Conservation (phyloP, 2,113 vertebrate genomes). For the Thalassoma bifasciatum region DNA sequence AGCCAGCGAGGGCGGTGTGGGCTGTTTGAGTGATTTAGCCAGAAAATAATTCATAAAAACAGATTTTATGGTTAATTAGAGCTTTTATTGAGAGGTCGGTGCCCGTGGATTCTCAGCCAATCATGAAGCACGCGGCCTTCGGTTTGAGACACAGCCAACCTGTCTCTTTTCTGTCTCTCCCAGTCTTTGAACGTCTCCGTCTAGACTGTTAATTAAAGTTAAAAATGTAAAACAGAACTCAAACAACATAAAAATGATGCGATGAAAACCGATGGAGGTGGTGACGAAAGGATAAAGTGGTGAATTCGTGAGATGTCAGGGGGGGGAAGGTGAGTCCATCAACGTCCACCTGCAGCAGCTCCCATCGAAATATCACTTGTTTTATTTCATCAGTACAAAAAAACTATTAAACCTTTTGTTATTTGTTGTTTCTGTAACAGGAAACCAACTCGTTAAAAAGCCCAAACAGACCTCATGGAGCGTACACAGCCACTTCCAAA, state of each 20-base stretch:
- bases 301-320: no score
- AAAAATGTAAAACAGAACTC: slow-evolving; percentile 34
- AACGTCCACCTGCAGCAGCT: not conserved
- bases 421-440: not conserved
- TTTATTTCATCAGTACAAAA: not conserved
- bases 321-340: not conserved
- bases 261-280: slow-evolving; percentile 28
- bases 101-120: not conserved
- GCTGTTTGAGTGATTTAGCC: not conserved
- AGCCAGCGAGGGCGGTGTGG: slow-evolving; percentile 59
- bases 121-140: not conserved
- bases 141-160: not conserved
- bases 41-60: not conserved
- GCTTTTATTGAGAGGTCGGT: not conserved
- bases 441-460: not conserved
- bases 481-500: no score
- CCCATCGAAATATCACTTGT: not conserved
- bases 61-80: not conserved
- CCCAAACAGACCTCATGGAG: not conserved
- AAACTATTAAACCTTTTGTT: not conserved
- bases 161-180: slow-evolving; percentile 59
- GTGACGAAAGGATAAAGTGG: not conserved
- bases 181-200: slow-evolving; percentile 51
- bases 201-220: slow-evolving; percentile 41
- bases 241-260: slow-evolving; percentile 22